phyloP scores from a whole-genome alignment of 2,888 invertebrate genomes.

The Rotaria magnacalcarata region DNA sequence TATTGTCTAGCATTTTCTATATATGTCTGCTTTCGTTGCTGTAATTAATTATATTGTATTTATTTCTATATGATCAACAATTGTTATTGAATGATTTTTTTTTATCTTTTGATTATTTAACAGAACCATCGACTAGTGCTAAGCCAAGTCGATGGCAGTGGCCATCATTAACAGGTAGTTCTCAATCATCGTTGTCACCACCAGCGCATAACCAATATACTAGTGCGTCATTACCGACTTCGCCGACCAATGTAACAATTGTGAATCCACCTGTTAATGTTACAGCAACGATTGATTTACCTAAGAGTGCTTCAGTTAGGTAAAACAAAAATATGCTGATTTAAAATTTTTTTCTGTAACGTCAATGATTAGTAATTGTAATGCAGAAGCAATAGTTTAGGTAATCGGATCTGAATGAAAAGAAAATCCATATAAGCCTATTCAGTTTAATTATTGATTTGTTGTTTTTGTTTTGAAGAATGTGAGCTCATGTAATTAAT shows the following conservation, averaged over 20 bases:
- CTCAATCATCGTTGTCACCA: neutral
- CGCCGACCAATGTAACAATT: neutral
- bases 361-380: too few species aligned
- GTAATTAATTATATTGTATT: neutral
- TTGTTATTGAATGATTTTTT: neutral
- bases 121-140: neutral
- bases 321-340: neutral
- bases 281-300: neutral
- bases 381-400: too few species aligned
- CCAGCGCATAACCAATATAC: neutral
- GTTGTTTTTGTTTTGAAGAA: too few species aligned
- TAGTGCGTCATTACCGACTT: neutral
- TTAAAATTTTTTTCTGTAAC: too few species aligned
- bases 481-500: too few species aligned
- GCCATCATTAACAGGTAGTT: neutral
- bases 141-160: neutral
- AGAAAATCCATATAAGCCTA: too few species aligned
- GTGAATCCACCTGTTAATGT: neutral
- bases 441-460: too few species aligned
- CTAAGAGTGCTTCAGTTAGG: constrained; percentile 12
- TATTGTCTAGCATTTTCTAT: neutral
- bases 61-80: neutral
- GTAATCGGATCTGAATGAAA: too few species aligned
- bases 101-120: neutral
- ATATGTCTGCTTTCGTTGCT: neutral